Base-by-base conservation (phyloP, 2,888 invertebrate species). In the Electrophaes corylata region DNA sequence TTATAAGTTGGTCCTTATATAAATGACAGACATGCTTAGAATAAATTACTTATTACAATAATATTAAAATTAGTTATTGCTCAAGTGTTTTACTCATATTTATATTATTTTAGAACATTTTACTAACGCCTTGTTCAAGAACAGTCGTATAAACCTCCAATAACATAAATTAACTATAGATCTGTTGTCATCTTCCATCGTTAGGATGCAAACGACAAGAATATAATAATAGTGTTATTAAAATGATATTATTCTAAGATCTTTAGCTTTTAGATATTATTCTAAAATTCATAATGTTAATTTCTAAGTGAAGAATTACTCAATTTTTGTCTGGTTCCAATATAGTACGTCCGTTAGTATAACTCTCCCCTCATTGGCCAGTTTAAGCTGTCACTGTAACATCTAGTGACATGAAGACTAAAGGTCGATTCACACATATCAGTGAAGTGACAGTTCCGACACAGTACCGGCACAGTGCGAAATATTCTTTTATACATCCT, bases 11-110 rank as follows among this genome's bases (percentile, higher is more conserved):
- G 14, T 31, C n/a, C 46, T 16, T 53, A 53, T 29, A 46, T 37
- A 52, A n/a, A 3, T 23, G 18, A 39, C 43, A 26, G n/a, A 29
- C 18, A 31, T 5, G 45, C 46, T 46, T 53, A 46, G 39, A 53
- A 46, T 40, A 46, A 16, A 26, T 37, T 6, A 11, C 43, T 53
- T 53, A 52, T 39, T 19, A 51, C 10, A 45, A 37, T 52, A 50
- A 20, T 18, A 43, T 35, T 51, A 49, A 37, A n/a, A 49, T 19
- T 49, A 49, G 33, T 50, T 53, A 53, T 53, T 46, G 53, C 53
- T 53, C 31, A 33, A 11, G 44, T 16, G 20, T 46, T 40, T 39
- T 26, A 44, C 11, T 33, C 31, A n/a, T 19, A 31, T n/a, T n/a
- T 49, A 49, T 2, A 5, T 35, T 23, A 35, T 23, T 43, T 23